Base-by-base conservation (phyloP, 2,797 vertebrate genomes). In the Arnoldichthys spilopterus region DNA sequence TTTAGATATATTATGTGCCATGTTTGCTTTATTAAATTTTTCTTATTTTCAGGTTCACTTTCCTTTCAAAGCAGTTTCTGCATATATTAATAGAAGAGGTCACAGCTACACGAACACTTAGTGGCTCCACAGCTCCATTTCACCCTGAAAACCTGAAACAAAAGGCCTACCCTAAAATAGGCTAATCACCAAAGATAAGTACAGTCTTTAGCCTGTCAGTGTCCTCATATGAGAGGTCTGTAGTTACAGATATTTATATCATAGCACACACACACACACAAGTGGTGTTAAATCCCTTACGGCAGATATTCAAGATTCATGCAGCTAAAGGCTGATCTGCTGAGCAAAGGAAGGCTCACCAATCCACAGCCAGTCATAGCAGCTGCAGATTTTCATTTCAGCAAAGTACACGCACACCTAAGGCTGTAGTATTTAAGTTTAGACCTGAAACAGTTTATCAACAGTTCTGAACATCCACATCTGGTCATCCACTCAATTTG, bases 181-280 rank as follows among this genome's bases (percentile, higher is more conserved):
- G 43, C 59, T 67, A 72, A 74, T 77, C 71, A 75, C 78, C 72
- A 75, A 18, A 24, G 37, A 66, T 75, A 85, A 85, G 79, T 81
- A 72, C 56, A 40, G 75, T 76, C 72, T 84, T 84, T 75, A 84
- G 47, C 59, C 53, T 66, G 73, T 64, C 69, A 75, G 59, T 61
- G 68, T 53, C 67, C 69, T 77, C 69, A 66, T 67, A 83, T 13
- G 45, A 66, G 68, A 66, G 69, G 62, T 49, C 82, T 72, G 73
- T 30, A 76, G 77, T 76, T 78, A 75, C 49, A 66, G 79, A 79
- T 79, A 79, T 79, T 70, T 77, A 69, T 66, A 82, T 84, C 79
- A 72, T 51, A 67, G 58, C 28, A 70, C 78, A 82, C 72, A 59
- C 59, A 70, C 78, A 82, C 72, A 59, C 59, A 69, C 76, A 47